A percentile compares a stretch with the other conserved stretches of the same genome.
Evolutionary conservation across 2,797 vertebrate species (phyloP).

Genomic region (Ctenopoma multispine): DNA sequence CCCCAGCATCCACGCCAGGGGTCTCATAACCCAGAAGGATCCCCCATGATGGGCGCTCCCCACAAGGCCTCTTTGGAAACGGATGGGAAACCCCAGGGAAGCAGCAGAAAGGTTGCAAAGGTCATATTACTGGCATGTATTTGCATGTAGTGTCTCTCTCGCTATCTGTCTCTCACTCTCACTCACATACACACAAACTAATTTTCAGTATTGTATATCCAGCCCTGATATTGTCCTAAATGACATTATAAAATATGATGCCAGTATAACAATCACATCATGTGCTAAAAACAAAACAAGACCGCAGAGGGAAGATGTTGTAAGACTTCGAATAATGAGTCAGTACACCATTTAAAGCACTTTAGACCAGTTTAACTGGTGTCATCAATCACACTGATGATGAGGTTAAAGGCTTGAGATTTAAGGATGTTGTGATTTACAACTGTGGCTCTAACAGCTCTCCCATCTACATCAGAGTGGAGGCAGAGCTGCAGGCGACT

Average conservation of each 20-base stretch:
- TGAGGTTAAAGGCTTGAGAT: conserved; percentile 11
- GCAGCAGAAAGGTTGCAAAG: conserved; percentile 71
- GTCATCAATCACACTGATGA: conserved; percentile 42
- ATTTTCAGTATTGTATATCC: background rate
- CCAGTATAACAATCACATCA: conserved; percentile 11
- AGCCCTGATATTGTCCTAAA: background rate
- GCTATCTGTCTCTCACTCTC: conserved; percentile 7
- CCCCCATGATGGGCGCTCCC: conserved; percentile 68
- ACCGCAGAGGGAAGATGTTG: conserved; percentile 1
- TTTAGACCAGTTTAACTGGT: conserved; percentile 38
- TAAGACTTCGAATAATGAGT: background rate
- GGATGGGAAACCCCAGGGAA: conserved; percentile 73
- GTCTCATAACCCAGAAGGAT: conserved; percentile 74
- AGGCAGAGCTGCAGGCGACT: conserved; percentile 39
- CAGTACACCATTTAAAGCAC: background rate
- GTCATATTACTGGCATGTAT: conserved; percentile 58
- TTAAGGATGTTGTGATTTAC: conserved; percentile 26
- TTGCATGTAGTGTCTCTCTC: conserved; percentile 17
- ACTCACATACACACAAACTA: background rate
- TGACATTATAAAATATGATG: conserved; percentile 7
- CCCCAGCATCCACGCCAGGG: conserved; percentile 65
- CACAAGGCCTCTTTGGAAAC: conserved; percentile 66
- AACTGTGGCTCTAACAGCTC: conserved; percentile 22
- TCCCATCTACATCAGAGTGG: conserved; percentile 15
- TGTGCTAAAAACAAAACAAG: conserved; percentile 9